A percentile compares a stretch with the other conserved stretches of the same genome.
phyloP scores from a whole-genome alignment of 2,797 vertebrate species.

The Hydrocynus forskahlii region DNA sequence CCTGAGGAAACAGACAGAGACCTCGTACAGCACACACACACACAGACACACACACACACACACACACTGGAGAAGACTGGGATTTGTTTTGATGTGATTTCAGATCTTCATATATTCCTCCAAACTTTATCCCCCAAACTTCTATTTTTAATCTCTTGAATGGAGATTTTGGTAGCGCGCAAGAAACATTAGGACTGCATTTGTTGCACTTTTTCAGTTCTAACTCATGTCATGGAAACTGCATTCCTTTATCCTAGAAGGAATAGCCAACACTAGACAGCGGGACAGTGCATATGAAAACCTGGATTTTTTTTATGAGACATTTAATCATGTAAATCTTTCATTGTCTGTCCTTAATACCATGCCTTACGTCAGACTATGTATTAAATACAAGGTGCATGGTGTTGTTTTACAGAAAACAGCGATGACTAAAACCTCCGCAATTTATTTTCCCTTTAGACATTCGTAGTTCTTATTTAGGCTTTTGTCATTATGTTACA shows the following conservation, averaged over 20 bases:
- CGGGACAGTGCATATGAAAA: not conserved
- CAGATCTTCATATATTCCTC: not conserved
- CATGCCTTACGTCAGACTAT: not conserved
- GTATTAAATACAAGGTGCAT: not conserved
- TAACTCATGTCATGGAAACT: constrained; percentile 1
- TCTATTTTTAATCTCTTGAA: constrained; percentile 6
- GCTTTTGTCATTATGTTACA: not conserved
- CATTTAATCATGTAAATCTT: too few relatives aligned
- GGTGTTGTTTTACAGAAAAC: not conserved
- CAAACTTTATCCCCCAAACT: not conserved
- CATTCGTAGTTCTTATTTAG: not conserved
- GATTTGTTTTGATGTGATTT: constrained; percentile 20
- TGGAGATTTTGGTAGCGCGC: not conserved
- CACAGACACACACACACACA: constrained; percentile 17
- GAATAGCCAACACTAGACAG: not conserved
- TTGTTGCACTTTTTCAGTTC: not conserved
- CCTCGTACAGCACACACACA: constrained; percentile 4
- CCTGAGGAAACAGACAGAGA: constrained; percentile 49
- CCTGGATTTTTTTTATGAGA: not conserved
- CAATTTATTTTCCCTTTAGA: not conserved
- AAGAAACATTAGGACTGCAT: not conserved
- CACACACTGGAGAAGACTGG: constrained; percentile 12
- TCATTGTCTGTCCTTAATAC: not conserved
- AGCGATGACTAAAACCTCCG: not conserved
- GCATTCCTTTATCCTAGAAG: not conserved